Base-by-base conservation (phyloP, 2,888 invertebrate species). In the Protula sp. region DNA sequence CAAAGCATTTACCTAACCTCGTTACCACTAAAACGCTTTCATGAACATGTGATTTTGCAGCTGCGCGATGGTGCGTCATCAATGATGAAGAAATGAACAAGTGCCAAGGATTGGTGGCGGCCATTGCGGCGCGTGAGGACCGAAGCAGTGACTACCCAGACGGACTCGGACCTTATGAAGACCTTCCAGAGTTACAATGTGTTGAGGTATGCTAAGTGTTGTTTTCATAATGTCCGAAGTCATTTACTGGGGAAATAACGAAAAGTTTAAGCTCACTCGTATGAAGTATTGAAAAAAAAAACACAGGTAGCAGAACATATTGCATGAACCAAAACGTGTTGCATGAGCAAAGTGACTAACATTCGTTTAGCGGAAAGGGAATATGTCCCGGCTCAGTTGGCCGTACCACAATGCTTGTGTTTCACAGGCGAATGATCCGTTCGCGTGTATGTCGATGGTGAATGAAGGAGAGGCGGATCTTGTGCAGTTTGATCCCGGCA, bases 401-500 rank as follows among this genome's bases (percentile, higher is more conserved):
- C 9, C 54, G 4, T 62, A 62, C 30, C 31, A 14, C 2, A 30
- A 19, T 57, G 58, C 26, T 5, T 50, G 24, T 38, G 9, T 28
- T 24, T 22, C 63, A 14, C 57, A 59, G 55, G 63, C 57, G 24
- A 58, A 45, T 1, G 64, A 66, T 30, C 61, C 58, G 72, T 93
- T 92, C 76, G 91, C 91, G 72, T 97, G 95, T 73, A 94, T 95
- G 88, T 83, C 86, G 57, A 83, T 87, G 79, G 85, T 95, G 58
- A 91, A 93, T 75, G 83, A 86, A 59, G 90, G 89, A 67, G 85
- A 86, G 62, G 94, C 91, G 0, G 91, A 95, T 54, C 82, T 97
- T 51, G 88, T 94, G 3, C 87, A 89, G 0, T 81, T 97, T 38
- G 97, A 97, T 83, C 90, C 95, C n/a, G 95, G 95, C 2, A 91